phyloP scores from a whole-genome alignment of 2,888 invertebrate genomes.

The Pocota personata region DNA sequence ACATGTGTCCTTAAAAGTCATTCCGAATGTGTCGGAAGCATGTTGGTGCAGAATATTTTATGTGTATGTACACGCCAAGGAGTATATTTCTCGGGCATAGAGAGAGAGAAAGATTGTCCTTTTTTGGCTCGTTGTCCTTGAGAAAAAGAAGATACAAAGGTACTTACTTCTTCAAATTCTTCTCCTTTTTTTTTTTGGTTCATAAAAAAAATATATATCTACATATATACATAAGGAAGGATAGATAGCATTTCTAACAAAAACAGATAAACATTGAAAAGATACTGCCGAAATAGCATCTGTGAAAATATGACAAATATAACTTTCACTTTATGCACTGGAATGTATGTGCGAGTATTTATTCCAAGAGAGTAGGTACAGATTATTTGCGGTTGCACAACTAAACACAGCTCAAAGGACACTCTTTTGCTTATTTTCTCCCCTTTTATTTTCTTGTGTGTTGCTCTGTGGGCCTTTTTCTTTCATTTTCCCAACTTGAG shows the following conservation, averaged over 20 bases:
- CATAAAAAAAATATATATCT: neutral
- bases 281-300: conserved; percentile 39
- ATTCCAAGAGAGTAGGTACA: conserved; percentile 64
- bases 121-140: conserved; percentile 61
- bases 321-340: conserved; percentile 70
- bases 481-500: conserved; percentile 42
- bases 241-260: neutral
- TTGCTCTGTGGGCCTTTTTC: neutral
- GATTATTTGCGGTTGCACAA: conserved; percentile 70
- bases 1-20: conserved; percentile 65
- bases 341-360: conserved; percentile 47
- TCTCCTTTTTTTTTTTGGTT: conserved; percentile 20
- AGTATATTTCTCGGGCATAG: neutral
- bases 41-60: conserved; percentile 52
- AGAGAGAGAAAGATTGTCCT: conserved; percentile 24
- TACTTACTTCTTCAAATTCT: conserved; percentile 47
- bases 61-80: conserved; percentile 28
- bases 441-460: conserved; percentile 13
- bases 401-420: conserved; percentile 61
- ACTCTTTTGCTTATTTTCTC: conserved; percentile 40
- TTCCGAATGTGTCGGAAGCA: conserved; percentile 59
- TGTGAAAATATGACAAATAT: conserved; percentile 48
- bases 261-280: conserved; percentile 27
- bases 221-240: neutral
- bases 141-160: conserved; percentile 41